Base-by-base conservation (phyloP, 2,888 invertebrate genomes). In the Ennomos erosarius region DNA sequence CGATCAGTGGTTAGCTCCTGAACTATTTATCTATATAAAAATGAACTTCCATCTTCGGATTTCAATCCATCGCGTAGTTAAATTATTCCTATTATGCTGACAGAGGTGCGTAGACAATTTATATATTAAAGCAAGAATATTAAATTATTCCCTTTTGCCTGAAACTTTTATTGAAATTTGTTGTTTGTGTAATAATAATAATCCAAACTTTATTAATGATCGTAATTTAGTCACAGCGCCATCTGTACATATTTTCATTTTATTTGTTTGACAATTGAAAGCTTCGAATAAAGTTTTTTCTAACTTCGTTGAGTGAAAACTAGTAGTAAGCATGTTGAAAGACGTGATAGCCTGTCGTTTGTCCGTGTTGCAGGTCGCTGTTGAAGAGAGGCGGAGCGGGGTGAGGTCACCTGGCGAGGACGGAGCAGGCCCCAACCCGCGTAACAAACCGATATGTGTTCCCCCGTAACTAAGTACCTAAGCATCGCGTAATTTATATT, bases 261-360 rank as follows among this genome's bases (percentile, higher is more conserved):
- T 3, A 16, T 16, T 16, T 26, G 6, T 26, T 26, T 26, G 26
- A 26, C 6, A 26, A 26, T 26, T n/a, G 5, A 26, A 26, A 4
- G 26, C 26, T 26, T 26, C 26, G 26, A 26, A 1, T 26, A 6
- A 26, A 16, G 16, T 16, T 26, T 5, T 26, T 26, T 26, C 4
- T 6, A 26, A 4, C 6, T 6, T 26, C 3, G 4, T 26, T 26
- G 4, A 26, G 26, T 26, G 26, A 0, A 26, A 26, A 6, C 26
- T 26, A 26, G 26, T 26, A 26, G 26, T 26, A 26, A 26, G 26
- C 26, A 26, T 26, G 26, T 78, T 82, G 75, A 86, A 84, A 87
- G 88, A 88, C 89, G 86, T 90, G 90, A 90, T 89, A 90, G 88
- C 87, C 89, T 88, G 88, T 87, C 81, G 78, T 84, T 80, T 78